These are phyloP conservation scores for Druon quercuslanigerum DNA, from an alignment of 1,140 invertebrate species.

Conservation along the genomic window DNA sequence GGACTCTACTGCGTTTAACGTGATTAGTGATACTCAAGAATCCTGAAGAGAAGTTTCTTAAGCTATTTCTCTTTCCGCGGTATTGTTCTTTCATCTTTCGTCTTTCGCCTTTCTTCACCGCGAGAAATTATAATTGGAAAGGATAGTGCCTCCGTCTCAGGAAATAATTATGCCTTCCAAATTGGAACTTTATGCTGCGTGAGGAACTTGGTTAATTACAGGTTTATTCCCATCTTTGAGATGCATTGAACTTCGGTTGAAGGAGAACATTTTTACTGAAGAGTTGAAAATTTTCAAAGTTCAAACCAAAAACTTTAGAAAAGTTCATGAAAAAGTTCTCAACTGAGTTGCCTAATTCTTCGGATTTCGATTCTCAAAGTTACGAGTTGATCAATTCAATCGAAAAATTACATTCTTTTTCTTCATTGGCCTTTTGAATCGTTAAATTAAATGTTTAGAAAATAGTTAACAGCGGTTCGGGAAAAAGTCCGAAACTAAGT, in stretches of 20 bases:
- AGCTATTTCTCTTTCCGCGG: neutral
- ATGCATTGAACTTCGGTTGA: neutral
- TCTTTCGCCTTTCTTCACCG: neutral
- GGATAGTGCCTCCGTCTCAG: neutral
- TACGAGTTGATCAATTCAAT: too few species aligned
- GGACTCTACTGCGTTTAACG: neutral
- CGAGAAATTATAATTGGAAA: slow-evolving; percentile 17
- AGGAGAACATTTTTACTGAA: neutral
- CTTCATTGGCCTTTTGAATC: too few species aligned
- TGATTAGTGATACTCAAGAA: slow-evolving; percentile 25
- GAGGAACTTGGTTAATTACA: neutral
- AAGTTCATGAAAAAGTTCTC: too few species aligned
- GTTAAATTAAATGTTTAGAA: too few species aligned
- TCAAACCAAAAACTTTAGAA: too few species aligned
- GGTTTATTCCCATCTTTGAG: slow-evolving; percentile 6
- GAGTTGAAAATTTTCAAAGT: too few species aligned
- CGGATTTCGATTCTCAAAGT: too few species aligned
- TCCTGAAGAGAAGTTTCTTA: neutral
- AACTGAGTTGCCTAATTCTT: too few species aligned
- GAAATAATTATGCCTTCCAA: neutral
- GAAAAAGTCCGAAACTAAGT: too few species aligned
- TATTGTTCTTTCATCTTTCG: neutral
- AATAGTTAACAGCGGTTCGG: too few species aligned
- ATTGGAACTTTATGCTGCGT: neutral
- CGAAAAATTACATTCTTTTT: too few species aligned